Base-by-base conservation (phyloP, 2,113 vertebrate species). In the Poecilia latipinna region DNA sequence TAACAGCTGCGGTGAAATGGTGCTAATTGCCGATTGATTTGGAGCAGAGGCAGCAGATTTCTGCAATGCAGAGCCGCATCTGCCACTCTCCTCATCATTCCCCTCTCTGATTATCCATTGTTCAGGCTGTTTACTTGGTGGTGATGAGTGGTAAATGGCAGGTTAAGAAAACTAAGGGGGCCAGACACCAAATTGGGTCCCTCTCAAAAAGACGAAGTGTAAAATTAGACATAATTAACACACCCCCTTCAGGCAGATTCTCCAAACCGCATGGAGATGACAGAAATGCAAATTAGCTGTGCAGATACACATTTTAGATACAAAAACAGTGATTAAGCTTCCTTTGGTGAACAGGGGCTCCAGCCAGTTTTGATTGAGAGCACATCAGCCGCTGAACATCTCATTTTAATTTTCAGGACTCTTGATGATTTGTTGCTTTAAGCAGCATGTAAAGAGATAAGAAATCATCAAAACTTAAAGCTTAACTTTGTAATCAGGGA, bases 11-110 rank as follows among this genome's bases (percentile, higher is more conserved):
- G 89, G 85, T 94, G 94, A 90, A 93, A 94, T 90, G 85, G 77
- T 83, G 83, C 85, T 95, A 94, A 95, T 92, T 94, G 82, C 86
- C 91, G 90, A 93, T 93, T 93, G 93, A 92, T 93, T 93, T 72
- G 89, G 89, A 91, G 88, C 88, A 89, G 91, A 92, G 84, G 92
- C 85, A 86, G 90, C 87, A 82, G 84, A 89, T 91, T 89, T 92
- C 82, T 87, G 86, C 91, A 87, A 82, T 86, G 90, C 84, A 85
- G 90, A 86, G 92, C 67, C 88, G 72, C 90, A 91, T 93, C 90
- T 89, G 90, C 90, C 74, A 75, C 72, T 78, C 81, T 74, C 82
- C 83, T 88, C 89, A 89, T 87, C 82, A 86, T 86, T 91, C 78
- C 90, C 70, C 84, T 85, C 86, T 87, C 90, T 93, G 91, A 94